Base-by-base conservation (phyloP, 2,888 invertebrate genomes). In the Caenorhabditis macrosperma region DNA sequence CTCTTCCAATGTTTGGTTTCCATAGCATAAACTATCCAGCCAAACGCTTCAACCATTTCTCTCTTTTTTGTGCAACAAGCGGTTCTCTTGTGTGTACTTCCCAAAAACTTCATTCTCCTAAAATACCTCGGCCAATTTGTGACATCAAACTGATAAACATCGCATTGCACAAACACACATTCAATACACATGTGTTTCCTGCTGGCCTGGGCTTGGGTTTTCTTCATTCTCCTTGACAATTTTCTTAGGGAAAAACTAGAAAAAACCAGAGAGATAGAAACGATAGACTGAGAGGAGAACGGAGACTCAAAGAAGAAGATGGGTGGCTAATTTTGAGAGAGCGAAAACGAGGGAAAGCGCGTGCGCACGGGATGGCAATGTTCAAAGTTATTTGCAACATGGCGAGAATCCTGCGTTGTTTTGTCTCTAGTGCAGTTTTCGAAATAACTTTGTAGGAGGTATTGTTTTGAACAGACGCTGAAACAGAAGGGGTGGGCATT, bases 1-100 rank as follows among this genome's bases (percentile, higher is more conserved):
- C n/a, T n/a, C n/a, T 38, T 38, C 15, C 7, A 15, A 6, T 12
- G 5, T 38, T 57, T 50, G 26, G 48, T 68, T 68, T 59, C 60
- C 38, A 48, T 38, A 28, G 48, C 57, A 44, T 59, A 68, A 68
- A 57, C 48, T 46, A 46, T 59, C 30, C 55, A 44, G 20, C 38
- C 44, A 41, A 24, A 50, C 5, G 44, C 46, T 30, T 28, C 60
- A 60, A 0, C 46, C 63, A 63, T 17, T 41, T 26, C 17, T 35
- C 26, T n/a, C 22, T 35, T 26, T 26, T 59, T 30, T 15, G n/a
- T n/a, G 50, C 10, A 50, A 55, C 9, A 10, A 28, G 1, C 1
- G 28, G 38, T 59, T 22, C 20, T 41, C 24, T 6, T 26, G 12
- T n/a, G n/a, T n/a, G 10, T 33, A 33, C 33, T 33, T 33, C 33